Base-by-base conservation (phyloP, 2,113 vertebrate genomes). In the Indicator maculatus region DNA sequence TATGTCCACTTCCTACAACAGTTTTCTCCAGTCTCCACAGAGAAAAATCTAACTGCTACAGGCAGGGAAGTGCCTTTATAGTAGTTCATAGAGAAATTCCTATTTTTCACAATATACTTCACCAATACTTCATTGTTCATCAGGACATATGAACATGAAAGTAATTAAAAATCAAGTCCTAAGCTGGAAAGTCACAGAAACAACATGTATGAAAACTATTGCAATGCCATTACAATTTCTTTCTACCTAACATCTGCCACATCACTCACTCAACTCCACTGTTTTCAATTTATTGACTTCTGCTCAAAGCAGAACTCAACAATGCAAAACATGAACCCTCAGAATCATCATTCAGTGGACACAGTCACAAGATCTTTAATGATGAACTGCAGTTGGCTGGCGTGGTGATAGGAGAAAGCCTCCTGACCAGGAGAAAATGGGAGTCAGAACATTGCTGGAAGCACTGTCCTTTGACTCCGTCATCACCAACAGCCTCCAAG, bases 391-490 rank as follows among this genome's bases (percentile, higher is more conserved):
- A 74, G 10, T 6, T 50, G n/a, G 20, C 21, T 50, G 45, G n/a
- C 39, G 44, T 17, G 15, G 59, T 38, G 12, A 73, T 17, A 79
- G 17, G 3, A 79, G 3, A 65, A 41, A 72, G 18, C 8, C 30
- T 30, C 16, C 12, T 65, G 33, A 75, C 9, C 33, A 76, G 17
- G 20, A 55, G 71, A 78, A 73, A 45, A 3, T 0, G 0, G 16
- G 53, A 61, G 38, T 33, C 13, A 52, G 74, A 65, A 73, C 0
- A 2, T 16, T 67, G 17, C 61, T 85, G 72, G 41, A 50, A 93
- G 15, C 15, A 1, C 5, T 1, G 7, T 26, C 18, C 41, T 85
- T 18, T 0, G 4, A 33, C 36, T 59, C n/a, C 41, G 56, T 11
- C 60, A 76, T 3, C 59, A 59, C 30, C 41, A 75, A 33, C 10